Evolutionary conservation across 2,797 vertebrate species (phyloP).

Genomic region (Discoglossus pictus): DNA sequence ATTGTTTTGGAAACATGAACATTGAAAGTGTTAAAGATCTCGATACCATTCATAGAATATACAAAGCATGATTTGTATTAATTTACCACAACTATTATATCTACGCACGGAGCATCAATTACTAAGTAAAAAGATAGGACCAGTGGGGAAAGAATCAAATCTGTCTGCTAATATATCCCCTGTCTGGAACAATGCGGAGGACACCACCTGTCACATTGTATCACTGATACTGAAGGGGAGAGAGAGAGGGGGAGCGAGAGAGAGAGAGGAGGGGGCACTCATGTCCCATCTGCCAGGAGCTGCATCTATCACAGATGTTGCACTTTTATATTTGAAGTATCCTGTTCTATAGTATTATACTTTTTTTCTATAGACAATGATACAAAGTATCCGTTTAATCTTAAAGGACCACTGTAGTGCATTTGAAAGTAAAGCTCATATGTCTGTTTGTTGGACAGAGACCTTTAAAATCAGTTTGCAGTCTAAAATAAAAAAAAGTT

Average conservation of each 20-base stretch:
- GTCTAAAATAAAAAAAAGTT: too few relatives aligned
- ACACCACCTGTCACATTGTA: slow-evolving; percentile 20
- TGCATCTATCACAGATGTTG: slow-evolving; percentile 8
- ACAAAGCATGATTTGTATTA: slow-evolving; percentile 20
- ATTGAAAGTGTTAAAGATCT: slow-evolving; percentile 7
- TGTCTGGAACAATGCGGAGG: background rate
- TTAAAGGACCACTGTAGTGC: too few relatives aligned
- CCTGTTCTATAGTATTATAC: too few relatives aligned
- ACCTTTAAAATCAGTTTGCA: too few relatives aligned
- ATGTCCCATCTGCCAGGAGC: slow-evolving; percentile 24
- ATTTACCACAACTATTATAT: slow-evolving; percentile 17
- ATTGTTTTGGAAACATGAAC: too few relatives aligned
- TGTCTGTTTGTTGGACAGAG: too few relatives aligned
- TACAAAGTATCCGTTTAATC: too few relatives aligned
- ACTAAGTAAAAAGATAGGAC: slow-evolving; percentile 24
- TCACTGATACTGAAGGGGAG: too few relatives aligned
- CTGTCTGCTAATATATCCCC: background rate
- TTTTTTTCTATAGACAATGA: too few relatives aligned
- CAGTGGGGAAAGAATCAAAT: slow-evolving; percentile 14
- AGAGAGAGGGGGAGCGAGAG: too few relatives aligned
- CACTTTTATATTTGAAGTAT: background rate
- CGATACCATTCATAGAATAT: background rate
- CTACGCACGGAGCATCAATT: background rate
- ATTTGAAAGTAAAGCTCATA: too few relatives aligned
- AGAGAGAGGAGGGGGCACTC: background rate